phyloP scores from a whole-genome alignment of 2,888 invertebrate genomes.

The Dyspetes luteomarginatus region DNA sequence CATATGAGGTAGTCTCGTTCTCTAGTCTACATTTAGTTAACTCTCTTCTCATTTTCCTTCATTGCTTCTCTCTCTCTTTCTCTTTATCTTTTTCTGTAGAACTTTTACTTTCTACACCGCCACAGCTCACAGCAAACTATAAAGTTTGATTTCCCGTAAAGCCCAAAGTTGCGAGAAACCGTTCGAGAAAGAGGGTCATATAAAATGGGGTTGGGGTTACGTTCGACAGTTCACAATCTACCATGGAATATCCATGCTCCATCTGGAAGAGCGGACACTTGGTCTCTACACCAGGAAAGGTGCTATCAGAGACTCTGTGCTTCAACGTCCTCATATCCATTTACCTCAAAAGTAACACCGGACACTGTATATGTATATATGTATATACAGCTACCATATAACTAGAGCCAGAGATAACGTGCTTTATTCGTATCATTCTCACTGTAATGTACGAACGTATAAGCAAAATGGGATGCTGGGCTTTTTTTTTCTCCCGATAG shows the following conservation, averaged over 20 bases:
- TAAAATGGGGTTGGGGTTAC: conserved; percentile 52
- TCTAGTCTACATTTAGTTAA: no score
- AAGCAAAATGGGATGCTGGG: background rate
- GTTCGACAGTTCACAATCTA: conserved; percentile 26
- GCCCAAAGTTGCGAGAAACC: conserved; percentile 31
- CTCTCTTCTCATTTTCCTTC: no score
- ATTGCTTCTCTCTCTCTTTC: conserved; percentile 6
- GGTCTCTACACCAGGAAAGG: background rate
- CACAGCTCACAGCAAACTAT: conserved; percentile 12
- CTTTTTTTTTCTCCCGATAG: background rate
- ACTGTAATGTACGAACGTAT: background rate
- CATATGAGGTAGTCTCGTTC: no score
- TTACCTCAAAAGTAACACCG: background rate
- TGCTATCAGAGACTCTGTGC: background rate
- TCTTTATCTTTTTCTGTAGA: background rate
- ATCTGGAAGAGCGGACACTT: conserved; percentile 11
- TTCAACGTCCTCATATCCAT: conserved; percentile 16
- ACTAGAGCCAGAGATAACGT: background rate
- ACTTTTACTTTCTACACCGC: conserved; percentile 6
- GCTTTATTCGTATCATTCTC: background rate
- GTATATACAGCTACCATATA: background rate
- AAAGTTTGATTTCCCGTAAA: conserved; percentile 49
- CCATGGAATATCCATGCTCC: conserved; percentile 30
- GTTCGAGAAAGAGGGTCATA: conserved; percentile 16
- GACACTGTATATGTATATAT: background rate